Evolutionary conservation across 2,113 vertebrate species (phyloP).

Genomic region (Rhinoptilus africanus): DNA sequence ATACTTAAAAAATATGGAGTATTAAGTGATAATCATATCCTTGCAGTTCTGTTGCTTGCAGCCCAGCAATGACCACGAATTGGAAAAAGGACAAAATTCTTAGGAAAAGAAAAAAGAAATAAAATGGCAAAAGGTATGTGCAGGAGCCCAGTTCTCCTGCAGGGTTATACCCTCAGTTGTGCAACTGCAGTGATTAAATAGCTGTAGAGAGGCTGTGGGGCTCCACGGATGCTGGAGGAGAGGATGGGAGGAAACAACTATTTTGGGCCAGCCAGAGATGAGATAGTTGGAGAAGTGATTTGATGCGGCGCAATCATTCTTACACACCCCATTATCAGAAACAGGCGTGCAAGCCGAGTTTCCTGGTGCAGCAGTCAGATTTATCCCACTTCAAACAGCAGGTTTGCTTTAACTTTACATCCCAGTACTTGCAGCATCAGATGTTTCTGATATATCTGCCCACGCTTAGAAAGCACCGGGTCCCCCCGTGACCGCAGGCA

Average conservation of each 20-base stretch:
- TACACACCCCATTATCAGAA: not conserved
- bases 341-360: not conserved
- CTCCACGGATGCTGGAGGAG: not conserved
- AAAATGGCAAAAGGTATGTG: not conserved
- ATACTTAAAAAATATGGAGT: not conserved
- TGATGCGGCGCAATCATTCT: not conserved
- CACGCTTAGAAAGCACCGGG: not conserved
- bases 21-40: not conserved
- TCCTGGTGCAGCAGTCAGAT: not conserved
- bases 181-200: not conserved
- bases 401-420: not conserved
- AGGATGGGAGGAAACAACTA: not conserved
- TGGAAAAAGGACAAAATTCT: not conserved
- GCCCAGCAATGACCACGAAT: not conserved
- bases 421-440: not conserved
- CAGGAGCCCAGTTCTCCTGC: not conserved
- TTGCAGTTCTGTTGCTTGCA: not conserved
- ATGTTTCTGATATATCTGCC: not conserved
- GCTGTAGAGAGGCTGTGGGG: not conserved
- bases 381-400: slow-evolving; percentile 13
- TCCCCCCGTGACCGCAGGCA: not conserved
- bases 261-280: not conserved
- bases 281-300: not conserved
- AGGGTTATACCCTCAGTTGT: not conserved
- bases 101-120: not conserved